A percentile compares a stretch with the other conserved stretches of the same genome.
Evolutionary conservation across 2,797 vertebrate genomes (phyloP).

Genomic region (Scleropages formosus): DNA sequence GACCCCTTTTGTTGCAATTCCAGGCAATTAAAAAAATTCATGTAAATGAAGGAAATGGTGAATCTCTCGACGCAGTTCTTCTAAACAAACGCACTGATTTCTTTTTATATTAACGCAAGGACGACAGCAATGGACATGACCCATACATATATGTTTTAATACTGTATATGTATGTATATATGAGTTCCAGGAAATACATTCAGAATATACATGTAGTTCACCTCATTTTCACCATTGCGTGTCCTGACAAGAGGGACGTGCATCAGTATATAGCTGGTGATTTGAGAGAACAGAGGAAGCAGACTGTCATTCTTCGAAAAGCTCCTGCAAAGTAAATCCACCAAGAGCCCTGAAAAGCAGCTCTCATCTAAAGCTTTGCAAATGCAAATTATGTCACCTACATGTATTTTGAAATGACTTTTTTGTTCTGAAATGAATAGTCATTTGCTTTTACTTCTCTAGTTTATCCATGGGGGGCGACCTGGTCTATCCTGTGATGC

Average conservation of each 20-base stretch:
- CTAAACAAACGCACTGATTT: too few relatives aligned
- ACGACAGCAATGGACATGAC: too few relatives aligned
- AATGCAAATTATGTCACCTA: constrained; percentile 17
- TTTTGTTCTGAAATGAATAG: constrained; percentile 41
- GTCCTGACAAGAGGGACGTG: constrained; percentile 73
- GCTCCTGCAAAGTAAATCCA: neutral
- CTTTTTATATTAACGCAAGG: too few relatives aligned
- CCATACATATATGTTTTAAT: too few relatives aligned
- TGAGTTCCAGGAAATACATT: constrained; percentile 66
- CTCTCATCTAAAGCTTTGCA: neutral
- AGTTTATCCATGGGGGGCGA: constrained; percentile 50
- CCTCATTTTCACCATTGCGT: constrained; percentile 65
- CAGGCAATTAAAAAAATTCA: constrained; percentile 73
- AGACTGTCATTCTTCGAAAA: neutral
- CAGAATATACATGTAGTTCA: constrained; percentile 71
- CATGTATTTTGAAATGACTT: constrained; percentile 16
- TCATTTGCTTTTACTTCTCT: constrained; percentile 52
- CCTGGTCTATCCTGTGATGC: constrained; percentile 64
- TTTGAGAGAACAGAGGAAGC: constrained; percentile 43
- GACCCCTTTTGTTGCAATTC: constrained; percentile 63
- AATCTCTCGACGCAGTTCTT: constrained; percentile 46
- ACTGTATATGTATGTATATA: too few relatives aligned
- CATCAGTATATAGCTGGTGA: constrained; percentile 67
- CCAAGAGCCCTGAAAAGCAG: neutral
- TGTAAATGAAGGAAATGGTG: constrained; percentile 60